Conservation (phyloP, 1,140 invertebrate genomes). For the Zophobas morio region DNA sequence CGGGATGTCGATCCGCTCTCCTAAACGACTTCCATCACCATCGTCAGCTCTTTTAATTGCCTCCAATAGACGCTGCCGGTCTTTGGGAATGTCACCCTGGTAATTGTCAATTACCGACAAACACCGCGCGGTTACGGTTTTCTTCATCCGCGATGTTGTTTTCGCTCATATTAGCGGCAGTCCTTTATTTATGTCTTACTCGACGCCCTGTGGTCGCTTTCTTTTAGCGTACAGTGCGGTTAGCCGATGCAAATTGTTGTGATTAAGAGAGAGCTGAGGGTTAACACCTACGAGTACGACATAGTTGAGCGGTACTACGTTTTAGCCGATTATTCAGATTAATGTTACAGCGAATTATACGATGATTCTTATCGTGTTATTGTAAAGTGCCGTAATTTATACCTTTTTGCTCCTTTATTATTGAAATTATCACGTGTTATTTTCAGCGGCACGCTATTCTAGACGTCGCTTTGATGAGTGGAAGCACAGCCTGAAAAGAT, state of each 20-base stretch:
- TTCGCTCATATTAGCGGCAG: background rate
- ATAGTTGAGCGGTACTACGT: background rate
- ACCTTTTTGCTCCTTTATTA: background rate
- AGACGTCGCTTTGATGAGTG: too few species aligned
- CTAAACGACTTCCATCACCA: background rate
- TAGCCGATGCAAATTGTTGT: background rate
- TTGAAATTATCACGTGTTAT: background rate
- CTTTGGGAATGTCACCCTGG: conserved; percentile 27
- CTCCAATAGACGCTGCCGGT: conserved; percentile 11
- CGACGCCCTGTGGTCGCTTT: background rate
- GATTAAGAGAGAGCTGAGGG: conserved; percentile 1
- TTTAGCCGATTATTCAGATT: background rate
- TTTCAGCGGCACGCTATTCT: too few species aligned
- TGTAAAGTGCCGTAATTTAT: background rate
- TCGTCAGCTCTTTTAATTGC: conserved; percentile 15
- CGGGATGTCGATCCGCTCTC: background rate
- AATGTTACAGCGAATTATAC: background rate
- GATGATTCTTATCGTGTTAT: background rate
- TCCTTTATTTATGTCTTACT: background rate
- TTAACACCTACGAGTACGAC: conserved; percentile 5
- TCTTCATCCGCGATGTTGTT: background rate
- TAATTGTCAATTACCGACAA: conserved; percentile 41
- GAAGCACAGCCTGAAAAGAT: too few species aligned
- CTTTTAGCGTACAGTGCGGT: background rate
- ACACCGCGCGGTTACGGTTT: conserved; percentile 4